Base-by-base conservation (phyloP, 23 tunicate species). In the Ascidia mentula region DNA sequence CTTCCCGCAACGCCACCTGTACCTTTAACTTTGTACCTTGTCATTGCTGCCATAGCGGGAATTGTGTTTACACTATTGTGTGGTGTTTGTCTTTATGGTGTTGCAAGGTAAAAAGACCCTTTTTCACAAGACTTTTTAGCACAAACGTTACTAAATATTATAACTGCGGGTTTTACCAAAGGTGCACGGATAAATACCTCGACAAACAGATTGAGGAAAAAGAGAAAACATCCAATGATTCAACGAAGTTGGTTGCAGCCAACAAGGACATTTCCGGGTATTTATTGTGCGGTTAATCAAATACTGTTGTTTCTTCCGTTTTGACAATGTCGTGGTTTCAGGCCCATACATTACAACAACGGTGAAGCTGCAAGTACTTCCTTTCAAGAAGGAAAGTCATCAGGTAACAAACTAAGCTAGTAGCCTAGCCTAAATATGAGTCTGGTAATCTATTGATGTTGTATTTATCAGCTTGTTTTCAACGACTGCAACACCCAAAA, bases 1-100 rank as follows among this genome's bases (percentile, higher is more conserved):
- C 79, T 90, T 2, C 86, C 96, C 0, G n/a, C 39, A 5, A 34
- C 75, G 20, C 74, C 96, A 18, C 96, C 96, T 0, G 73, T 85
- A 45, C 96, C 96, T 18, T 38, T 90, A 0, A 85, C 89, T 1
- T 69, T 90, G 22, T 90, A 90, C 76, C 82, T 90, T 12, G 82
- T 81, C 3, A 42, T 84, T 6, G 80, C 89, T 0, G 85, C 85
- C 79, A 39, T 90, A 18, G 86, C 65, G 28, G 96, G 96, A 53
- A 72, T 90, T 7, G 84, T 38, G 5, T 33, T 85, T 20, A 75
- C 89, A 0, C 33, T 90, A 0, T 37, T 80, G n/a, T 90, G 86
- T 31, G 89, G 82, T 34, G 73, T 74, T 30, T 60, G 89, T 40
- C 59, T 85, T 0, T 85, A 45, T 46, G 89, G 89, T 24, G 84